Percentiles rank a stretch among this genome's conserved stretches.
phyloP scores from a whole-genome alignment of 2,888 invertebrate species.

The Agelastica alni region DNA sequence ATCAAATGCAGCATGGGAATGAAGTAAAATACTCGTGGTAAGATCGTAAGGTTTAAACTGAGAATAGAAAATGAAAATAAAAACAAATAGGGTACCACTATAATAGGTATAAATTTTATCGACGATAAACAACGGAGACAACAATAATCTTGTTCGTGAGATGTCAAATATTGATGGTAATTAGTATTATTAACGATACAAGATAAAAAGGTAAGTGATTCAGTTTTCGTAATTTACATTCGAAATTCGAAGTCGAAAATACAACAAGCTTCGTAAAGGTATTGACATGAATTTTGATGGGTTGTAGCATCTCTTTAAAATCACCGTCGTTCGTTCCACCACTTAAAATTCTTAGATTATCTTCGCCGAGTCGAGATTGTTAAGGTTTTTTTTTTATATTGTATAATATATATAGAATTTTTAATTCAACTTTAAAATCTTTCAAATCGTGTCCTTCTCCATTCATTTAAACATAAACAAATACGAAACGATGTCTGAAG shows the following conservation, averaged over 20 bases:
- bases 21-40: too few species aligned
- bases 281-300: constrained; percentile 23
- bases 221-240: constrained; percentile 23
- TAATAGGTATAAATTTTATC: too few species aligned
- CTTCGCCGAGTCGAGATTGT: constrained; percentile 13
- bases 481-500: too few species aligned
- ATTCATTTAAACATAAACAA: too few species aligned
- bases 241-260: constrained; percentile 15
- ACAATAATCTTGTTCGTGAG: constrained; percentile 10
- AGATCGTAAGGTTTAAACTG: too few species aligned
- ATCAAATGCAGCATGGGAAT: too few species aligned
- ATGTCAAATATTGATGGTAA: constrained; percentile 20
- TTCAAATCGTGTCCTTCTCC: too few species aligned
- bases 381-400: constrained; percentile 4
- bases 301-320: constrained; percentile 21
- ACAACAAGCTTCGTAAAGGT: constrained; percentile 20
- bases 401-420: too few species aligned
- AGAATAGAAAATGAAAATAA: too few species aligned
- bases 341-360: constrained; percentile 24
- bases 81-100: too few species aligned
- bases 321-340: constrained; percentile 11
- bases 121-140: not conserved
- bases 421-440: not conserved
- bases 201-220: constrained; percentile 23
- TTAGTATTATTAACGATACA: constrained; percentile 23